Evolutionary conservation across 2,113 vertebrate species (phyloP).

Genomic region (Macaca nemestrina): DNA sequence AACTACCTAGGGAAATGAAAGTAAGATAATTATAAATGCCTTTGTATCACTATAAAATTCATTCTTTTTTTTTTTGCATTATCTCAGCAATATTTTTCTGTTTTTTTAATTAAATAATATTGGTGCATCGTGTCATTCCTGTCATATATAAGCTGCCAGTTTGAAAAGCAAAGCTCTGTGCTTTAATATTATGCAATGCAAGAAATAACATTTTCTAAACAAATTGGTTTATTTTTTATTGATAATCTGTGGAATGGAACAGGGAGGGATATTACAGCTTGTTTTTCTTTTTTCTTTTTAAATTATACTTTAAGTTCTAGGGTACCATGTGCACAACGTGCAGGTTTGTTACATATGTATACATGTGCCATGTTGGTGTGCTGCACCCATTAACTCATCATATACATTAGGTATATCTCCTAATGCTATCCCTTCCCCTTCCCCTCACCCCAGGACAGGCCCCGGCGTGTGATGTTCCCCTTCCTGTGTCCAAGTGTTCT

Average conservation of each 20-base stretch:
- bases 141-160: background rate
- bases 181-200: background rate
- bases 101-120: conserved; percentile 19
- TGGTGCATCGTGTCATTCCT: background rate
- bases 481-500: too few species aligned
- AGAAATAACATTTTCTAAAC: conserved; percentile 53
- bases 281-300: background rate
- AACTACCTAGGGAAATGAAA: conserved; percentile 53
- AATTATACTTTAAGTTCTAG: too few species aligned
- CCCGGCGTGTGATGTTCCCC: too few species aligned
- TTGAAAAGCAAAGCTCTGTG: conserved; percentile 11
- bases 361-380: too few species aligned
- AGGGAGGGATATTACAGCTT: background rate
- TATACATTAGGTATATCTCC: too few species aligned
- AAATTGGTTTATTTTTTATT: conserved; percentile 34
- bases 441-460: too few species aligned
- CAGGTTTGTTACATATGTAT: too few species aligned
- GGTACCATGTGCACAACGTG: too few species aligned
- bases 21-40: conserved; percentile 44
- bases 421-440: too few species aligned
- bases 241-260: background rate
- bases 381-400: too few species aligned
- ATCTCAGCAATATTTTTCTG: conserved; percentile 15
- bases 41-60: conserved; percentile 18
- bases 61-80: background rate